These are phyloP conservation scores for Cantharis lateralis DNA, from an alignment of 2,888 invertebrate species.

Conservation along the genomic window DNA sequence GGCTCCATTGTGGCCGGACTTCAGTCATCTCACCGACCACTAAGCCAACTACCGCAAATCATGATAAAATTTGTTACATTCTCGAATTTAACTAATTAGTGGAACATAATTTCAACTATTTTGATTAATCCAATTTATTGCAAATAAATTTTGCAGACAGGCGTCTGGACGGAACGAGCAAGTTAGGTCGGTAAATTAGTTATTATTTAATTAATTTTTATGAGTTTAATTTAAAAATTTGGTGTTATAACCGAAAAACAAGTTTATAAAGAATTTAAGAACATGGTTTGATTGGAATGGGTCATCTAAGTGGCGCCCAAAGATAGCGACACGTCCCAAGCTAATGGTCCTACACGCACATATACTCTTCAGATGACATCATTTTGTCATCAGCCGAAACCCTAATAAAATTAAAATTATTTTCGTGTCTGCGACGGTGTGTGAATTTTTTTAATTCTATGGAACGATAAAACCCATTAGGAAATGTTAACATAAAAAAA, in stretches of 20 bases:
- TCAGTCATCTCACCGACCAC: conserved; percentile 33
- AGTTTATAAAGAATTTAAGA: conserved; percentile 12
- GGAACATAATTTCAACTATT: background rate
- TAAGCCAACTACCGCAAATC: conserved; percentile 27
- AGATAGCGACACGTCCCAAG: conserved; percentile 45
- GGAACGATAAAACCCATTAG: background rate
- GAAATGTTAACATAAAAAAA: background rate
- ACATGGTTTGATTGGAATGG: conserved; percentile 27
- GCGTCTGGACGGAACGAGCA: background rate
- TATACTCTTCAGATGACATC: conserved; percentile 54
- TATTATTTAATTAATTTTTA: background rate
- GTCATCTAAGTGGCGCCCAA: conserved; percentile 37
- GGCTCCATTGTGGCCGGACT: conserved; percentile 52
- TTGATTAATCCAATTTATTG: background rate
- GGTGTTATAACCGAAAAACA: background rate
- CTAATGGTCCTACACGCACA: conserved; percentile 54
- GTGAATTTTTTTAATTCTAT: conserved; percentile 1
- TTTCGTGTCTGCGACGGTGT: conserved; percentile 28
- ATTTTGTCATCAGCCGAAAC: conserved; percentile 53
- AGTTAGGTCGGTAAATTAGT: background rate
- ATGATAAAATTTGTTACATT: conserved; percentile 51
- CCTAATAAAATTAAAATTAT: conserved; percentile 54
- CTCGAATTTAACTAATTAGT: background rate
- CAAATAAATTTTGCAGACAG: background rate
- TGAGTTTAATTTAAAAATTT: background rate